Evolutionary conservation across 2,888 invertebrate genomes (phyloP), one percentile per base, ranked within the genome.

Genomic region (Acanthoscelides obtectus): DNA sequence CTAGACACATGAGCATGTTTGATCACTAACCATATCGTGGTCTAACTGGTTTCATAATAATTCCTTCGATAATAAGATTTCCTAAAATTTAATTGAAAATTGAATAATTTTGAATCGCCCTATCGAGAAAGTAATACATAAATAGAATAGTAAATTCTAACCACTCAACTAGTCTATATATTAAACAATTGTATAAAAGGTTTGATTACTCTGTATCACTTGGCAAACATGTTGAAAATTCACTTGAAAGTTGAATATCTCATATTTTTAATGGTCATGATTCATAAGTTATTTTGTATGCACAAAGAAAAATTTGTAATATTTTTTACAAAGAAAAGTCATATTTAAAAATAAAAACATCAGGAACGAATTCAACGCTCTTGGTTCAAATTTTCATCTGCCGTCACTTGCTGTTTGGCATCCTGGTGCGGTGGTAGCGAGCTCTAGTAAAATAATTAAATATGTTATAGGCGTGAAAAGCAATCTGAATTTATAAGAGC

Each of bases 341-440:
- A 45, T 45, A 45, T 45, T 45, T 6, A 45, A 45, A 45, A 45
- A 45, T 6, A 45, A 45, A n/a, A n/a, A n/a, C n/a, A 45, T 45
- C 45, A 45, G 45, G 8, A 45, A 45, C 45, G 1, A 45, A 45
- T 75, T 79, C 81, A 82, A 86, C 86, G 88, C 83, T 89, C 88
- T 82, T 91, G 90, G 87, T 92, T 92, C 87, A 92, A 88, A 87
- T 92, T 92, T 85, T 91, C 92, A 84, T 93, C 93, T 80, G 92
- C 89, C n/a, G n/a, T n/a, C 81, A 90, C 90, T 83, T 90, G 90
- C 82, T 81, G 81, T 78, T 81, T 80, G 72, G 80, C 81, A 78
- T 85, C 85, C 75, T 82, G 81, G 77, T 86, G 86, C 75, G 85
- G 88, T 83, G 91, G 92, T 83, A 90, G 87, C 81, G 92, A 92